phyloP scores from a whole-genome alignment of 2,113 vertebrate species.

The Sceloporus undulatus region DNA sequence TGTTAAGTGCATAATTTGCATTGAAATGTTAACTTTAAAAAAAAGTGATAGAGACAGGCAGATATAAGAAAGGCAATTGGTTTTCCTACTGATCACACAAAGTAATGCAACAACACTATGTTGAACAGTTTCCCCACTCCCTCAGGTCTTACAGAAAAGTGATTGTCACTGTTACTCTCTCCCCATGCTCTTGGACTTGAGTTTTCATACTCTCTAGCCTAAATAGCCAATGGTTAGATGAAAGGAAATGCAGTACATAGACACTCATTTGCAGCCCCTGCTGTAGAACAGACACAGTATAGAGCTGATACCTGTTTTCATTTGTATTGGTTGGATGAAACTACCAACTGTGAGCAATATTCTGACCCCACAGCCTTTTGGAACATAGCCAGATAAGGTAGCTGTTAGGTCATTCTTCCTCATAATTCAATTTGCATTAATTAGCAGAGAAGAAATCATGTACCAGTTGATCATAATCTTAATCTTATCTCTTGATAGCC shows the following conservation, averaged over 20 bases:
- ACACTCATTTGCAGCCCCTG: no score
- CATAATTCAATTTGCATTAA: background rate
- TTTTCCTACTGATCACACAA: constrained; percentile 16
- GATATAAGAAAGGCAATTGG: background rate
- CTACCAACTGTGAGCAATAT: background rate
- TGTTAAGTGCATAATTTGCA: constrained; percentile 24
- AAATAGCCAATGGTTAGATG: background rate
- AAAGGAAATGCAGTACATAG: background rate
- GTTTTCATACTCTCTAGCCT: background rate
- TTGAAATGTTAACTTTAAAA: constrained; percentile 3
- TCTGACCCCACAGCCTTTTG: background rate
- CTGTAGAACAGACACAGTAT: no score
- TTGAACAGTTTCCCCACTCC: background rate
- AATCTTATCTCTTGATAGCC: background rate
- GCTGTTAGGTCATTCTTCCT: background rate
- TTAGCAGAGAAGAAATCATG: background rate
- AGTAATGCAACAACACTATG: background rate
- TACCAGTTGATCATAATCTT: background rate
- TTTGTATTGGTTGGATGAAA: background rate
- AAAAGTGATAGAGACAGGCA: constrained; percentile 14
- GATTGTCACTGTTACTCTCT: background rate
- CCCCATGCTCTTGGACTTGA: background rate
- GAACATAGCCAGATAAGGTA: background rate
- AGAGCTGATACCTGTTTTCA: no score
- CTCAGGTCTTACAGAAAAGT: background rate